Base-by-base conservation (phyloP, 2,113 vertebrate genomes). In the Hoplias malabaricus region DNA sequence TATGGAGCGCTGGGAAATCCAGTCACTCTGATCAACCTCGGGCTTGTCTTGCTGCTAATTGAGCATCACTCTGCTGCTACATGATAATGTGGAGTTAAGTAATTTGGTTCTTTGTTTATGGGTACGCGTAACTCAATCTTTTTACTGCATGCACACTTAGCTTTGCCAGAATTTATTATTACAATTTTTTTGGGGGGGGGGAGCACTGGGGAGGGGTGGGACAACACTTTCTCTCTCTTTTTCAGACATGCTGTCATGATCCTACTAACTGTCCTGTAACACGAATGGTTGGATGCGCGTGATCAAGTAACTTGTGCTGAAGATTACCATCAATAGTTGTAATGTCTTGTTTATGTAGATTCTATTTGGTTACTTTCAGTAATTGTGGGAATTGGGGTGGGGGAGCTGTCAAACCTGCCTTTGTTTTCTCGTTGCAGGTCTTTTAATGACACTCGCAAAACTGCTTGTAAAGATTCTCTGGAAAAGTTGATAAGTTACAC, bases 71-170 rank as follows among this genome's bases (percentile, higher is more conserved):
- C 88, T 85, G 84, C 90, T 84, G 84, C 90, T 80, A 91, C 89
- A 85, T 92, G 86, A 88, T 80, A 74, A 87, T 90, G 78, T 80
- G 56, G 86, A 92, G 92, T 92, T 93, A 92, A 93, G 93, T 93
- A 85, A 89, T 85, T 85, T 73, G 85, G 87, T 89, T 91, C 84
- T 83, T 85, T 85, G 81, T 62, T 54, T 77, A 89, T 90, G 88
- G 87, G 87, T 89, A 88, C 83, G 80, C 89, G 81, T 87, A 73
- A 21, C 50, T 83, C 80, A 87, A 82, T 76, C 82, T 78, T 84
- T 70, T 77, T n/a, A 48, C 38, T 90, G 92, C 91, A 92, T 93
- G 91, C 83, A 89, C 84, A 83, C n/a, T 89, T 78, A 83, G 87
- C 87, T 87, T 86, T 90, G 84, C 88, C 87, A 89, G 87, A 82